phyloP scores from a whole-genome alignment of 2,797 vertebrate species.

The Microcaecilia unicolor region DNA sequence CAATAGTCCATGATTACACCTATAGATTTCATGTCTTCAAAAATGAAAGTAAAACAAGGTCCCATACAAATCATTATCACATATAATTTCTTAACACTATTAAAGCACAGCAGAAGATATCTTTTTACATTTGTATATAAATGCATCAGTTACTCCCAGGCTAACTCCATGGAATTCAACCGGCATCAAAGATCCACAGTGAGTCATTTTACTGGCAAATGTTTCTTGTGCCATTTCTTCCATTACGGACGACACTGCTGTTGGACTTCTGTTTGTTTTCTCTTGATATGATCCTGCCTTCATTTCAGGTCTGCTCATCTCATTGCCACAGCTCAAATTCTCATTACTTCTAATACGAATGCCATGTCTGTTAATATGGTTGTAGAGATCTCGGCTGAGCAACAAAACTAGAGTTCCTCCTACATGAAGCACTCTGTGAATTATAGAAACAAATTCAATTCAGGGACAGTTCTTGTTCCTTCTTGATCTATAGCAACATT shows the following conservation, averaged over 20 bases:
- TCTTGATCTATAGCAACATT: too few species aligned
- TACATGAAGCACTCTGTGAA: slow-evolving; percentile 64
- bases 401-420: slow-evolving; percentile 72
- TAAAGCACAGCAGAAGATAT: background rate
- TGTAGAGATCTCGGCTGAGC: slow-evolving; percentile 66
- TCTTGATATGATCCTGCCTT: background rate
- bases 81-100: background rate
- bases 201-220: background rate
- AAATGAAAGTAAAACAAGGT: too few species aligned
- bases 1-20: too few species aligned
- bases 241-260: background rate
- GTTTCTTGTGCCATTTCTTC: background rate
- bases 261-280: background rate
- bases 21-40: too few species aligned
- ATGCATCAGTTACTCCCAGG: slow-evolving; percentile 76
- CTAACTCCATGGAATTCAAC: slow-evolving; percentile 58
- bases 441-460: too few species aligned
- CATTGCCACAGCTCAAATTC: background rate
- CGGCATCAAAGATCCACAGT: slow-evolving; percentile 46
- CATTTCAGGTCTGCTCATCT: accelerated
- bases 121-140: slow-evolving; percentile 79
- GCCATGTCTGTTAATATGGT: slow-evolving; percentile 30
- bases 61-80: too few species aligned
- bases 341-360: background rate
- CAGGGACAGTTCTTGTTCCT: too few species aligned